Percentiles rank a stretch among this genome's conserved stretches.
Evolutionary conservation across 2,113 vertebrate species (phyloP).

Genomic region (Laticauda colubrina): DNA sequence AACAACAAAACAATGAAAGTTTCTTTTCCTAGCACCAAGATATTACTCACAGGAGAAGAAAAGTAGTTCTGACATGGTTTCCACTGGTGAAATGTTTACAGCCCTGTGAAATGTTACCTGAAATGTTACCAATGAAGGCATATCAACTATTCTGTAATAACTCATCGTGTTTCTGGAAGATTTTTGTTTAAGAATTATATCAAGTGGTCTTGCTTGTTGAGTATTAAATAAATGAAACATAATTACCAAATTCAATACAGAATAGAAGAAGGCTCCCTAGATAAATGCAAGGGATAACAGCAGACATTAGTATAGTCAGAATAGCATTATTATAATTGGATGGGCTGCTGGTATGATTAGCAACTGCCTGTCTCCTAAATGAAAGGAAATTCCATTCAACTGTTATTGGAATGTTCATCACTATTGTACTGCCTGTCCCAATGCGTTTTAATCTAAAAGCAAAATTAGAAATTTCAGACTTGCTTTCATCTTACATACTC

Average conservation of each 20-base stretch:
- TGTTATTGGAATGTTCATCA: background rate
- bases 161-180: background rate
- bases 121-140: background rate
- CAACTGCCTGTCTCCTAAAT: background rate
- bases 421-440: background rate
- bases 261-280: background rate
- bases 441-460: constrained; percentile 6
- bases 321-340: background rate
- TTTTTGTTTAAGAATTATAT: background rate
- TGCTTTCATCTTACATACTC: constrained; percentile 15
- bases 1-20: background rate
- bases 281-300: background rate
- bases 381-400: background rate
- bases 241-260: background rate
- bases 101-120: background rate
- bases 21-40: background rate
- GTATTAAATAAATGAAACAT: background rate
- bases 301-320: background rate
- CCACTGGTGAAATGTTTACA: background rate
- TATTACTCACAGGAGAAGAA: background rate
- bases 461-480: constrained; percentile 16
- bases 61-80: background rate
- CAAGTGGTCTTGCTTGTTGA: background rate
- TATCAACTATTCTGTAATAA: background rate
- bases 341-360: background rate